These are phyloP conservation scores for Ectropis grisescens DNA, from an alignment of 1,140 invertebrate genomes.

Conservation along the genomic window DNA sequence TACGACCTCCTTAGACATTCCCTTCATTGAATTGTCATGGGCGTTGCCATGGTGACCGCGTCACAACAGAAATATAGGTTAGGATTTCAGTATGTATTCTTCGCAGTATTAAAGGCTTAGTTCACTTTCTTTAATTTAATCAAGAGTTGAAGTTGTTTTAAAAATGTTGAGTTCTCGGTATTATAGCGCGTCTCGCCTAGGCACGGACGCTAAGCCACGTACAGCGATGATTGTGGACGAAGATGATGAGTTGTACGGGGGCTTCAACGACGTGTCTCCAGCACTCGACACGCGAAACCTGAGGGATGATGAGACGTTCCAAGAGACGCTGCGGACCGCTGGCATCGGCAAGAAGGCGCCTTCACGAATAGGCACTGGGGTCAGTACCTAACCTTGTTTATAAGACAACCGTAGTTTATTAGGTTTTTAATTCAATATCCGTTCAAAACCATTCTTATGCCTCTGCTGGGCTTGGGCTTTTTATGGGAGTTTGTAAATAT, in stretches of 20 bases:
- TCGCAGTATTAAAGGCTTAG: too few species aligned
- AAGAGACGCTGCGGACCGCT: conserved; percentile 50
- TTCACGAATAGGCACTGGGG: conserved; percentile 49
- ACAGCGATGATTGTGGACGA: conserved; percentile 47
- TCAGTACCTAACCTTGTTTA: conserved; percentile 18
- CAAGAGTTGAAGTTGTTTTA: too few species aligned
- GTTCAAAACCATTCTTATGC: too few species aligned
- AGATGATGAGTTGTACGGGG: conserved; percentile 56
- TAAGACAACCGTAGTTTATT: neutral
- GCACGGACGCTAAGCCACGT: conserved; percentile 32
- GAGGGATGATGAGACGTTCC: conserved; percentile 51
- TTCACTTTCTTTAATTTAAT: too few species aligned
- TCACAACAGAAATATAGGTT: conserved; percentile 42
- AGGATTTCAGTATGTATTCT: neutral
- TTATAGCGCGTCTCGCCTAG: conserved; percentile 37
- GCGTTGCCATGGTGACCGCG: conserved; percentile 49
- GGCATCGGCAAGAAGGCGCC: conserved; percentile 51
- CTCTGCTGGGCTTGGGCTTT: too few species aligned
- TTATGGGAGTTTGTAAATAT: too few species aligned
- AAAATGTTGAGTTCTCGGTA: conserved; percentile 45
- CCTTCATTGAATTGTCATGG: too few species aligned
- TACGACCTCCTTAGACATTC: too few species aligned
- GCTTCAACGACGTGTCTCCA: conserved; percentile 60
- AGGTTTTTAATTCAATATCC: neutral
- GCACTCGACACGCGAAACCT: conserved; percentile 54